These are phyloP conservation scores for Leptoteleia sp. DNA, from an alignment of 1,140 invertebrate species.

Conservation along the genomic window DNA sequence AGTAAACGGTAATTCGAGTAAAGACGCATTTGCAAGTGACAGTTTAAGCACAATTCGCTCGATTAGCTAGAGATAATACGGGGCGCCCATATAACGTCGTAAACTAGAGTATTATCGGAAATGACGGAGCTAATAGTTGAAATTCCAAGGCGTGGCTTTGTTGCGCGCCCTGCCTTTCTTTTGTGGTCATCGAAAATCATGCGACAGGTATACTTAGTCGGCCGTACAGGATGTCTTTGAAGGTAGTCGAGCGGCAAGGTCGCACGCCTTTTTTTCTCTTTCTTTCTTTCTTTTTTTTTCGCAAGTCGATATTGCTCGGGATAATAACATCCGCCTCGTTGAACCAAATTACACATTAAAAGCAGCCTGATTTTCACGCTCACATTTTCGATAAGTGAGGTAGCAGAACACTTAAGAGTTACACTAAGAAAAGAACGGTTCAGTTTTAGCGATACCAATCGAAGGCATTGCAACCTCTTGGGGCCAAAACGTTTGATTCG, in stretches of 20 bases:
- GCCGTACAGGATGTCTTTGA: constrained; percentile 57
- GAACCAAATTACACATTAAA: constrained; percentile 28
- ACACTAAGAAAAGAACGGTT: not conserved
- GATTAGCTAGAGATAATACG: constrained; percentile 48
- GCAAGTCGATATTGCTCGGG: constrained; percentile 23
- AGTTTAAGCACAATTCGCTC: constrained; percentile 41
- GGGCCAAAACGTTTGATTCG: constrained; percentile 15
- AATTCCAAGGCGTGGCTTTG: constrained; percentile 77
- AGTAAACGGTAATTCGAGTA: constrained; percentile 28
- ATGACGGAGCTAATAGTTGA: constrained; percentile 69
- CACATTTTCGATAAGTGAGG: constrained; percentile 37
- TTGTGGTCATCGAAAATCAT: constrained; percentile 64
- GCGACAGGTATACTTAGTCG: constrained; percentile 54
- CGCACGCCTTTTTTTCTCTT: constrained; percentile 61
- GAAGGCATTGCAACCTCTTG: not conserved
- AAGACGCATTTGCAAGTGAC: constrained; percentile 29
- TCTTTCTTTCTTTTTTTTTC: too few species aligned
- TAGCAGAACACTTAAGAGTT: constrained; percentile 28
- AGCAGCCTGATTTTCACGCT: constrained; percentile 33
- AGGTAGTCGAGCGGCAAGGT: constrained; percentile 72
- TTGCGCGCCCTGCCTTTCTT: constrained; percentile 53
- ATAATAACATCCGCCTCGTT: constrained; percentile 41
- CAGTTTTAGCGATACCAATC: not conserved
- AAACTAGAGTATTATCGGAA: constrained; percentile 60
- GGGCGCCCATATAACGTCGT: constrained; percentile 33